phyloP scores from a whole-genome alignment of 1,140 invertebrate genomes.

The Ceratoteleas bidentatus region DNA sequence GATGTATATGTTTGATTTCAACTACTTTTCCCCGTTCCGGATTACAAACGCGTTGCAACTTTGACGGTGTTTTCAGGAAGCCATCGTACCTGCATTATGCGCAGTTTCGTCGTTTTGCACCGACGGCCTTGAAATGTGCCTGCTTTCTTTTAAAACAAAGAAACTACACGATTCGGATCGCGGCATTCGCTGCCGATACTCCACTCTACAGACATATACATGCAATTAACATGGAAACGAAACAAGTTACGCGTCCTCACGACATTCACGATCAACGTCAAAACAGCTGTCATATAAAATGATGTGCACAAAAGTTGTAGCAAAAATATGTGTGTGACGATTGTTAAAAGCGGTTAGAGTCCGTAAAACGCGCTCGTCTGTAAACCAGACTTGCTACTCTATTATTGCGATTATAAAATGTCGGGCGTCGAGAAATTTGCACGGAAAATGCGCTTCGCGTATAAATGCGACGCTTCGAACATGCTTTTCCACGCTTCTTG shows the following conservation, averaged over 20 bases:
- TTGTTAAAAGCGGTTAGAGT: slow-evolving; percentile 49
- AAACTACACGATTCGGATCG: too few relatives aligned
- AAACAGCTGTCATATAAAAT: slow-evolving; percentile 30
- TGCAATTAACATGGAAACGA: too few relatives aligned
- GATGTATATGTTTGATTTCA: slow-evolving; percentile 61
- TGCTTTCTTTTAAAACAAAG: too few relatives aligned
- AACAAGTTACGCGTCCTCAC: neutral
- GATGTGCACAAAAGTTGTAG: slow-evolving; percentile 44
- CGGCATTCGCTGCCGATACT: too few relatives aligned
- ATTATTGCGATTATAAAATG: slow-evolving; percentile 75
- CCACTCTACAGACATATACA: too few relatives aligned
- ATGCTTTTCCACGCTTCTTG: slow-evolving; percentile 16
- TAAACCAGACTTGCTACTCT: slow-evolving; percentile 28
- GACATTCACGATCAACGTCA: slow-evolving; percentile 6
- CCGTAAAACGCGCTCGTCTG: slow-evolving; percentile 1
- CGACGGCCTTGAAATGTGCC: too few relatives aligned
- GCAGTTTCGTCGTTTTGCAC: too few relatives aligned
- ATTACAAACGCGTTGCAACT: neutral
- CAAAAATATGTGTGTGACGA: slow-evolving; percentile 44
- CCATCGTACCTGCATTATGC: too few relatives aligned
- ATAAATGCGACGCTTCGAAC: slow-evolving; percentile 49
- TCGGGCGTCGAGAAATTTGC: slow-evolving; percentile 27
- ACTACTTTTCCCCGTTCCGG: slow-evolving; percentile 20
- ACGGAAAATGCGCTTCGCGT: slow-evolving; percentile 22
- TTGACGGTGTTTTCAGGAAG: too few relatives aligned